phyloP scores from a whole-genome alignment of 2,113 vertebrate genomes.

The Delphinus delphis region DNA sequence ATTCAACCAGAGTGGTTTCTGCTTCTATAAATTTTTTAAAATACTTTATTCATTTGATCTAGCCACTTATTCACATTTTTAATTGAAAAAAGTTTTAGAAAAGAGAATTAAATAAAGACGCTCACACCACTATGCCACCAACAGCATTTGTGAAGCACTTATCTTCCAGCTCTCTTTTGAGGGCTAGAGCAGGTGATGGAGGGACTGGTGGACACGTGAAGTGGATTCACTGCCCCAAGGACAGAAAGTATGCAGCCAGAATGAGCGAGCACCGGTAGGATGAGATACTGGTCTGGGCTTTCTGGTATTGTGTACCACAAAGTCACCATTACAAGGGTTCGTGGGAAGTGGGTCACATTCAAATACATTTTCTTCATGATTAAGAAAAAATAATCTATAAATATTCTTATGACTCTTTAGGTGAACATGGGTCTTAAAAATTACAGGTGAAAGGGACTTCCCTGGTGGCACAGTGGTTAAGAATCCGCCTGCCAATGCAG shows the following conservation, averaged over 20 bases:
- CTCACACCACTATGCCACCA: not conserved
- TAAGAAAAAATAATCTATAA: not conserved
- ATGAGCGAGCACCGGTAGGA: not conserved
- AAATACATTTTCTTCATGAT: not conserved
- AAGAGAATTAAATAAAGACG: not conserved
- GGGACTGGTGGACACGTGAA: too few relatives aligned
- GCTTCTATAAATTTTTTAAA: not conserved
- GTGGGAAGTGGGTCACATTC: not conserved
- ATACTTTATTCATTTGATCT: not conserved
- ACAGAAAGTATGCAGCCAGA: not conserved
- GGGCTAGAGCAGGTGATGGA: not conserved
- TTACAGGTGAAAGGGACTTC: too few relatives aligned
- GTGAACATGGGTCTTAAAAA: not conserved
- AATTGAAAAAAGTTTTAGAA: not conserved
- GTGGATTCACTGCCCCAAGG: not conserved
- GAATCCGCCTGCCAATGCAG: too few relatives aligned
- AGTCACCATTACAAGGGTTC: too few relatives aligned
- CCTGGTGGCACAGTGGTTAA: too few relatives aligned
- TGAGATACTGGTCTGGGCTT: not conserved
- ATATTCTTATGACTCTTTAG: not conserved
- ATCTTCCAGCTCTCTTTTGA: not conserved
- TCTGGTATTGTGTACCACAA: too few relatives aligned
- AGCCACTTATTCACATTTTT: not conserved
- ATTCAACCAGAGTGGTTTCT: constrained; percentile 17
- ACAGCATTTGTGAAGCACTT: not conserved